Percentiles rank a stretch among this genome's conserved stretches.
Evolutionary conservation across 2,888 invertebrate species (phyloP).

Genomic region (Drosophila subquinaria): DNA sequence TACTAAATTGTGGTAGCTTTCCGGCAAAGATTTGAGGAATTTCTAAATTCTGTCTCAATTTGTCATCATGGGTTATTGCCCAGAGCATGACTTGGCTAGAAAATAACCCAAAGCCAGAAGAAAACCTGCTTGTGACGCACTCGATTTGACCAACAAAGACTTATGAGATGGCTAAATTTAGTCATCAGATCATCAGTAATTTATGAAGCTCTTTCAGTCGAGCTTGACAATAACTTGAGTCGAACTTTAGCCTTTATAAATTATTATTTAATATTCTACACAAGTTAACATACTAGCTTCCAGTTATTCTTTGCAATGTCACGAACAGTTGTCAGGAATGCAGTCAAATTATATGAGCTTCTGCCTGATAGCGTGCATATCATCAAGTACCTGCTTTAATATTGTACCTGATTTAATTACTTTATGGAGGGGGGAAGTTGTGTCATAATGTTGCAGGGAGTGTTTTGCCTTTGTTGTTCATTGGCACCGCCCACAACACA

Average conservation of each 20-base stretch:
- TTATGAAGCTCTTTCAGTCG: background rate
- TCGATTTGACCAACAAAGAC: background rate
- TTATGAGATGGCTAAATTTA: conserved; percentile 1
- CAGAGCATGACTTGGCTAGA: conserved; percentile 10
- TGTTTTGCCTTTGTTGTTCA: conserved; percentile 19
- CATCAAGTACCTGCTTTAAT: conserved; percentile 38
- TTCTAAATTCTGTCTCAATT: background rate
- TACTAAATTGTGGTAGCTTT: conserved; percentile 1
- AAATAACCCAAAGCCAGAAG: background rate
- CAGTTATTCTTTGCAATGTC: conserved; percentile 42
- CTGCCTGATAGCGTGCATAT: conserved; percentile 41
- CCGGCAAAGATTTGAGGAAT: background rate
- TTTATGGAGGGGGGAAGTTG: conserved; percentile 1
- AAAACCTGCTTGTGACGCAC: conserved; percentile 27
- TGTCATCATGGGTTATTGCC: background rate
- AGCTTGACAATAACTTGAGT: background rate
- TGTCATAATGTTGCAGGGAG: background rate
- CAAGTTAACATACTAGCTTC: conserved; percentile 8
- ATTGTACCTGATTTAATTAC: background rate
- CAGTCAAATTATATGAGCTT: conserved; percentile 18
- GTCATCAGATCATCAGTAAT: background rate
- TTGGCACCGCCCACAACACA: conserved; percentile 37
- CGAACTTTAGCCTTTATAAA: conserved; percentile 8
- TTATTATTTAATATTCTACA: background rate
- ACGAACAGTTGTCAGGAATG: conserved; percentile 50